A percentile compares a stretch with the other conserved stretches of the same genome.
phyloP scores from a whole-genome alignment of 2,113 vertebrate genomes.

The Bos javanicus region DNA sequence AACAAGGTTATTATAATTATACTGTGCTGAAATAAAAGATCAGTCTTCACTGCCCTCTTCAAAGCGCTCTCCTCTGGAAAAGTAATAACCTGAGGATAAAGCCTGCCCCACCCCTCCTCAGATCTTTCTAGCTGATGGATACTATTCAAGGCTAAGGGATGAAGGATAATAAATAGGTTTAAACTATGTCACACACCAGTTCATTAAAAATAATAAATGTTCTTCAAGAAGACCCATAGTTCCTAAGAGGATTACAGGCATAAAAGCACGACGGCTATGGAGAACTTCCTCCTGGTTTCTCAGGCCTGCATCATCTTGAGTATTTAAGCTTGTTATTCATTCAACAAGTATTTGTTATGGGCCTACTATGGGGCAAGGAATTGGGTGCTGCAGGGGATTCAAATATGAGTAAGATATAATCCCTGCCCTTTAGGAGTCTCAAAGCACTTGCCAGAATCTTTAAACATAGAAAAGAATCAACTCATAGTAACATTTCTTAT shows the following conservation, averaged over 20 bases:
- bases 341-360: neutral
- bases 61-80: conserved; percentile 29
- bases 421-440: neutral
- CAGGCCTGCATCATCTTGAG: neutral
- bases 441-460: neutral
- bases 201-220: conserved; percentile 72
- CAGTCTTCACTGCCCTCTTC: neutral
- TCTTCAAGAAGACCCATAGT: conserved; percentile 55
- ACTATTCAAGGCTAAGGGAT: conserved; percentile 50
- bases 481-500: neutral
- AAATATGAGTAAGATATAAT: neutral
- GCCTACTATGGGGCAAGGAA: neutral
- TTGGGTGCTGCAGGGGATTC: neutral
- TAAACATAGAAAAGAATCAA: neutral
- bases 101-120: neutral
- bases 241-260: conserved; percentile 39
- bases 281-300: conserved; percentile 57
- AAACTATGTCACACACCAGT: conserved; percentile 57
- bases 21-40: conserved; percentile 11
- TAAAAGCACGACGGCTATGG: neutral
- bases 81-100: neutral
- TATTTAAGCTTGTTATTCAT: neutral
- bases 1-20: neutral
- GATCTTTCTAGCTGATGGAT: conserved; percentile 21
- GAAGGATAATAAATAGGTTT: conserved; percentile 75